phyloP scores from a whole-genome alignment of 2,888 invertebrate genomes.

The Tyria jacobaeae region DNA sequence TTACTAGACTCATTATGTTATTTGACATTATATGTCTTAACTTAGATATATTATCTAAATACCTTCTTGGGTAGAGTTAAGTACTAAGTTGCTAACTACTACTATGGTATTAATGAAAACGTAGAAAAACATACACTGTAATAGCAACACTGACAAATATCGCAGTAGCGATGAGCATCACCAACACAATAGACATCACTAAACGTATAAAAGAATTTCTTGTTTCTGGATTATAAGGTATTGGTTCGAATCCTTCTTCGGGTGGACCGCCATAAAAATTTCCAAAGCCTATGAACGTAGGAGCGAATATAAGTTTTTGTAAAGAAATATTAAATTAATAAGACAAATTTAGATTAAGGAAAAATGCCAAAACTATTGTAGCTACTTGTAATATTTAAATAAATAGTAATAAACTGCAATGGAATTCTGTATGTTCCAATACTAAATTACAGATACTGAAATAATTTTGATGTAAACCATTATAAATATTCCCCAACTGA shows the following conservation, averaged over 20 bases:
- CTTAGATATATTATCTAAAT: not conserved
- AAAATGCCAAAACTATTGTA: no score
- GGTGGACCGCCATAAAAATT: not conserved
- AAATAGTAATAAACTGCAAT: no score
- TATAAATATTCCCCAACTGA: no score
- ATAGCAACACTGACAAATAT: not conserved
- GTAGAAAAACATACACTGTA: not conserved
- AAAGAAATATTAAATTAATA: no score
- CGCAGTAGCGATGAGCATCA: constrained; percentile 5
- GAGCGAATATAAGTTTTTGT: no score
- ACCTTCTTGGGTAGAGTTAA: not conserved
- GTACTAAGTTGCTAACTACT: not conserved
- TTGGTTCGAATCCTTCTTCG: not conserved
- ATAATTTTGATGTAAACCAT: no score
- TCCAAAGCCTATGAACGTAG: no score
- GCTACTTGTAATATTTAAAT: not conserved
- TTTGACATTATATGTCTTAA: no score
- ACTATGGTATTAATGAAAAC: not conserved
- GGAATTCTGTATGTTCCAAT: no score
- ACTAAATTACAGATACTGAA: not conserved
- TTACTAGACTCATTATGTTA: no score
- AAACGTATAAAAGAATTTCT: constrained; percentile 3
- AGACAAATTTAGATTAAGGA: no score
- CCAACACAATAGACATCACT: not conserved
- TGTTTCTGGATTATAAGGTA: constrained; percentile 5